Evolutionary conservation across 2,113 vertebrate species (phyloP), one percentile per base, ranked within the genome.

Genomic region (Oxygymnocypris stewartii): DNA sequence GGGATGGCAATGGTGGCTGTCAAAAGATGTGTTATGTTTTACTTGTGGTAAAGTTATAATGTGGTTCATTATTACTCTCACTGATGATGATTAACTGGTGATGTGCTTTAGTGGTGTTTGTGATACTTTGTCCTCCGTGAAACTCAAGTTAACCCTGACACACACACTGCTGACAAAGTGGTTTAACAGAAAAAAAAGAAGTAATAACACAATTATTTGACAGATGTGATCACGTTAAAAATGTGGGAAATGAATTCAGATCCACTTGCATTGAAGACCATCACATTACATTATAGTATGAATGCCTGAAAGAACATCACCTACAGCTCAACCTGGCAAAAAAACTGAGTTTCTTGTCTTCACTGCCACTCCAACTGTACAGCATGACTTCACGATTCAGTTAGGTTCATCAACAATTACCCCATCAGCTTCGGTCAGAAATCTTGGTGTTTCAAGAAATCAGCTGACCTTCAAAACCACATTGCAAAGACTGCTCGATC

Each of bases 1-100:
- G 8, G 28, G 2, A 18, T 18, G 35, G 67, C 16, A 71, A 20
- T 73, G 4, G 4, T 73, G 69, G 10, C 31, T 69, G 67, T 73
- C 35, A 40, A 44, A 35, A 20, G 2, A 73, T 11, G 23, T 23
- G 11, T 40, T n/a, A 69, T 37, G 37, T 35, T 35, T 69, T 18
- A 37, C 31, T 65, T 74, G 35, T 35, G n/a, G 23, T 42, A 12
- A 84, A 23, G 20, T 23, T 59, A 59, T 23, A 59, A 35, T 28
- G 23, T 35, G 20, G 25, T 77, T 88, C 75, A 79, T 79, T 49
- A 10, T 82, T 69, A 54, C 57, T 54, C 25, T 79, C 25, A 82
- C 47, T 67, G 25, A 47, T 28, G 54, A 59, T 23, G 31, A 80
- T 86, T 61, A 82, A 82, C 80, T 80, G 71, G 69, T 82, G 84